Percentiles rank a stretch among this genome's conserved stretches.
These are phyloP conservation scores for Formica exsecta DNA, from an alignment of 1,140 invertebrate species.

Conservation along the genomic window DNA sequence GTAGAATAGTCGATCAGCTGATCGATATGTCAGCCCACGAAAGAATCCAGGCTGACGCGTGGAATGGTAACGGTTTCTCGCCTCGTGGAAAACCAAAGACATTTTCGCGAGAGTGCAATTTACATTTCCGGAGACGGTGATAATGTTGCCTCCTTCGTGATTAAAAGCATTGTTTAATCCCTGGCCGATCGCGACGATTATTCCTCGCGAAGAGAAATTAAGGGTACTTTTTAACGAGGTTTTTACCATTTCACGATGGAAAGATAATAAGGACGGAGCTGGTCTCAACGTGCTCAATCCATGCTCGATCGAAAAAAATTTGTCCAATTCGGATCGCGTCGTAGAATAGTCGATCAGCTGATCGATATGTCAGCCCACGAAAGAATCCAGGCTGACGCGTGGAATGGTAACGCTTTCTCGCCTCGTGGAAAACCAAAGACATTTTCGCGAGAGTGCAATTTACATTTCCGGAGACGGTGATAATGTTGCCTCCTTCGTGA, in stretches of 20 bases:
- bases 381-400: constrained; percentile 33
- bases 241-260: too few species aligned
- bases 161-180: not conserved
- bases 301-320: not conserved
- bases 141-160: constrained; percentile 28
- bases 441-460: constrained; percentile 52
- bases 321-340: not conserved
- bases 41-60: constrained; percentile 32
- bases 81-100: constrained; percentile 56
- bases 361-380: not conserved
- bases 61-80: constrained; percentile 57
- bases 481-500: constrained; percentile 28
- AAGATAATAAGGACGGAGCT: too few species aligned
- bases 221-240: too few species aligned
- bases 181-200: not conserved
- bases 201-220: too few species aligned
- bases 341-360: too few species aligned
- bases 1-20: too few species aligned
- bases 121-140: constrained; percentile 52
- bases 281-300: too few species aligned
- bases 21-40: not conserved
- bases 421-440: constrained; percentile 56
- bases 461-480: constrained; percentile 52
- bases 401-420: constrained; percentile 57
- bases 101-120: constrained; percentile 52